Evolutionary conservation across 2,113 vertebrate species (phyloP).

Genomic region (Hippotragus niger): DNA sequence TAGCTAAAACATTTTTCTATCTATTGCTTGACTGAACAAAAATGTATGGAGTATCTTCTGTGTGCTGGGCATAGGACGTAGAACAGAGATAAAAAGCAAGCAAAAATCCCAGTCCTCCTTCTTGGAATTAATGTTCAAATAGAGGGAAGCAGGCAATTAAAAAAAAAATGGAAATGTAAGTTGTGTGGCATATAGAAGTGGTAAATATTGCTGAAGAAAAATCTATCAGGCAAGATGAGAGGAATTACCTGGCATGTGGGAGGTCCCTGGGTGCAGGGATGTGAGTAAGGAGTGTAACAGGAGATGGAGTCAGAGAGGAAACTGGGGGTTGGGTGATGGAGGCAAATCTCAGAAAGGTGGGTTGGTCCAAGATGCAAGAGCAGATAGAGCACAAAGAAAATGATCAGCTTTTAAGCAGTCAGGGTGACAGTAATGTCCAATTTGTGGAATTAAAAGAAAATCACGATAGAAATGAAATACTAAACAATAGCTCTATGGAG

Average conservation of each 20-base stretch:
- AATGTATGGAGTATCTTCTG: not conserved
- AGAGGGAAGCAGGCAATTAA: not conserved
- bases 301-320: not conserved
- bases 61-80: not conserved
- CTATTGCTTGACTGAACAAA: not conserved
- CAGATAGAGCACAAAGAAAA: not conserved
- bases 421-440: not conserved
- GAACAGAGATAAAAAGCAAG: not conserved
- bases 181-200: not conserved
- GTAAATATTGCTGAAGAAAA: not conserved
- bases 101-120: not conserved
- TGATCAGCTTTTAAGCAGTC: not conserved
- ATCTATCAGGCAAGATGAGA: not conserved
- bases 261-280: not conserved
- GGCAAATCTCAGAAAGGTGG: not conserved
- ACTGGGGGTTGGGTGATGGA: fast-evolving
- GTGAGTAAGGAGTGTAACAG: not conserved
- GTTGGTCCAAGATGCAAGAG: not conserved
- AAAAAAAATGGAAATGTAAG: not conserved
- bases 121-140: not conserved
- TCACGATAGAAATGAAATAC: not conserved
- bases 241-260: not conserved
- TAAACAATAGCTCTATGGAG: not conserved
- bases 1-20: not conserved
- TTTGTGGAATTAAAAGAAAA: not conserved